Evolutionary conservation across 2,888 invertebrate genomes (phyloP).

Genomic region (Macrophya alboannulata): DNA sequence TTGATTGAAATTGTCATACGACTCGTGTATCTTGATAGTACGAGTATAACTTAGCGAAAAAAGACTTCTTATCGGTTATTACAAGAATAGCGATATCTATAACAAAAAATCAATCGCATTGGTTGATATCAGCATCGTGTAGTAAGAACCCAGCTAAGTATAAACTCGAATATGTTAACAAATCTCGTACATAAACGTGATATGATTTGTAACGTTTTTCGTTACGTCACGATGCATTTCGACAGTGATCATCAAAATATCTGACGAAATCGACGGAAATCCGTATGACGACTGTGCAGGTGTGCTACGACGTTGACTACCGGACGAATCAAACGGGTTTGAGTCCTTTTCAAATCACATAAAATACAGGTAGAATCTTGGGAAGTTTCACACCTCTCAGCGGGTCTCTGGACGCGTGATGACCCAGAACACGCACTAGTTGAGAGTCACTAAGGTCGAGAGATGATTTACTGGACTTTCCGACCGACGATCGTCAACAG

Average conservation of each 20-base stretch:
- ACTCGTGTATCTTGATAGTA: slow-evolving; percentile 10
- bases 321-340: neutral
- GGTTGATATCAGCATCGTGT: slow-evolving; percentile 5
- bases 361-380: neutral
- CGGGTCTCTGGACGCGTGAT: neutral
- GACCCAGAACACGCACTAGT: neutral
- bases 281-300: neutral
- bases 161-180: neutral
- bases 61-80: slow-evolving; percentile 10
- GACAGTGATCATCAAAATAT: neutral
- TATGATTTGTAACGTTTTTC: neutral
- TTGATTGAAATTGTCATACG: slow-evolving; percentile 9
- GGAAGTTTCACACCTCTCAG: neutral
- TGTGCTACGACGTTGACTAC: neutral
- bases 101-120: slow-evolving; percentile 12
- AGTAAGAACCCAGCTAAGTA: neutral
- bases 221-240: slow-evolving; percentile 13
- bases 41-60: slow-evolving; percentile 12
- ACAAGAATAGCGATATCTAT: slow-evolving; percentile 12
- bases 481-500: neutral
- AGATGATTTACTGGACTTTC: slow-evolving; percentile 4
- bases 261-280: neutral
- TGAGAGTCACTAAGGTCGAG: neutral
- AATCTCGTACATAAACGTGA: neutral
- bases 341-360: neutral